Conservation (phyloP, 1,140 invertebrate species). For the Eupristina koningsbergeri region DNA sequence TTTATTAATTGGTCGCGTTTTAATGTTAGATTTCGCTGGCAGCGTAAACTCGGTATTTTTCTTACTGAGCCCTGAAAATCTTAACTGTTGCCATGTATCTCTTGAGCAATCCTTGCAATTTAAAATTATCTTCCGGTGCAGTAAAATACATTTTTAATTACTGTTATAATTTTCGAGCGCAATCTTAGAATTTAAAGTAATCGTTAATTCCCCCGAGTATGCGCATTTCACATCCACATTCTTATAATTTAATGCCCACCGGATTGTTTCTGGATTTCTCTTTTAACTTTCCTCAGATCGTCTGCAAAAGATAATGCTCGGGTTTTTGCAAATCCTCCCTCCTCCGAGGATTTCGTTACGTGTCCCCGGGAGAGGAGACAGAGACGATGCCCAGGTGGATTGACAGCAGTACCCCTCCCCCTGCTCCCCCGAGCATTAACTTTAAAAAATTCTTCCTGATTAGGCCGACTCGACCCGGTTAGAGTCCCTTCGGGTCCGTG, state of each 20-base stretch:
- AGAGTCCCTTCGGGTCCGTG: conserved; percentile 6
- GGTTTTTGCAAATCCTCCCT: neutral
- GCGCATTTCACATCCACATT: neutral
- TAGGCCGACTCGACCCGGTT: neutral
- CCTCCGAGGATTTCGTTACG: neutral
- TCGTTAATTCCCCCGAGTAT: neutral
- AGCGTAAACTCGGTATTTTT: too few relatives aligned
- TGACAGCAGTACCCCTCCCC: neutral
- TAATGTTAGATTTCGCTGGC: too few relatives aligned
- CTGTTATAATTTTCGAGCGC: neutral
- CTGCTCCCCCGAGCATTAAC: neutral
- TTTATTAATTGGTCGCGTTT: too few relatives aligned
- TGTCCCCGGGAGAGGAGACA: neutral
- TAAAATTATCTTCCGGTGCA: neutral
- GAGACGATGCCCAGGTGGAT: neutral
- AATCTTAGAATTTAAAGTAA: neutral
- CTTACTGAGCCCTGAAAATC: neutral
- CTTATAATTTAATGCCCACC: neutral
- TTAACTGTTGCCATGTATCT: neutral
- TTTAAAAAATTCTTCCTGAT: conserved; percentile 8
- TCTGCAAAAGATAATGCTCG: neutral
- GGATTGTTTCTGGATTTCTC: neutral
- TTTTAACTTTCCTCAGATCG: neutral
- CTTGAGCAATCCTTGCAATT: neutral
- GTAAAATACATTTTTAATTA: conserved; percentile 24